Conservation (phyloP, 2,113 vertebrate genomes). For the Eretmochelys imbricata region DNA sequence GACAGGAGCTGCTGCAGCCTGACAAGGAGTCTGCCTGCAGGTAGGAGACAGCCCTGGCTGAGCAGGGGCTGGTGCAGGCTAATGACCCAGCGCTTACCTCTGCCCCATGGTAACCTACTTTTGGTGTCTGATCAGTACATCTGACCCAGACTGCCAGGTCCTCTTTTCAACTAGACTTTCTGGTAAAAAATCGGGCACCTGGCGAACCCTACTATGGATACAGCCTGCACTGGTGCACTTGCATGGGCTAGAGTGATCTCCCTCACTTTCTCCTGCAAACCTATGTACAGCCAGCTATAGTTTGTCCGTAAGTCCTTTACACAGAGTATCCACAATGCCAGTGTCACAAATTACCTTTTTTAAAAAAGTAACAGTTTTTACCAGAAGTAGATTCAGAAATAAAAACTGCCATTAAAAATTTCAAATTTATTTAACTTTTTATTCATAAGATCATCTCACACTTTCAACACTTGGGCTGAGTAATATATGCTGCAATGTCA, state of each 20-base stretch:
- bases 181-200: no score
- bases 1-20: no score
- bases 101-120: no score
- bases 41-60: no score
- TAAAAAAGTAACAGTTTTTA: neutral
- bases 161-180: no score
- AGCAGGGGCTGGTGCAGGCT: no score
- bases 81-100: no score
- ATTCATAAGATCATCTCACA: fast-evolving
- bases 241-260: fast-evolving
- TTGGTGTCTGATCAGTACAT: no score
- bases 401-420: neutral
- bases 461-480: neutral
- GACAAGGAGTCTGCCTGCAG: no score
- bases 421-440: neutral
- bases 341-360: neutral
- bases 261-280: neutral
- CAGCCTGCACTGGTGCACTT: fast-evolving
- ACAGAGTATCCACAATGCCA: neutral
- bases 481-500: neutral
- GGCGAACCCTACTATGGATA: neutral
- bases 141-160: no score
- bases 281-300: neutral
- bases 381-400: neutral
- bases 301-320: neutral